phyloP scores from a whole-genome alignment of 1,140 invertebrate species.

The Megalopta genalis region DNA sequence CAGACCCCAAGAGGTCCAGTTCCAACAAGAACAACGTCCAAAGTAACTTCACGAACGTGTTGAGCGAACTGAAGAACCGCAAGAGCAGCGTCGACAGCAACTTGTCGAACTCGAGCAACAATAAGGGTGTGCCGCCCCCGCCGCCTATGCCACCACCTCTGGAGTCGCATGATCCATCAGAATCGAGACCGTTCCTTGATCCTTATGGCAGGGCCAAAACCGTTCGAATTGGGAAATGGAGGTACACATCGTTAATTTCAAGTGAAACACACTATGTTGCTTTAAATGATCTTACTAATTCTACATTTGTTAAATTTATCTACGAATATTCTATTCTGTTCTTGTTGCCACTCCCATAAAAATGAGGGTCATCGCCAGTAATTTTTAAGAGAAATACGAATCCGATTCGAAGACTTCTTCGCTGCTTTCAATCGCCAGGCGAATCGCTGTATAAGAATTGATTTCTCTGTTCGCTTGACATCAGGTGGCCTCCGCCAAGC shows the following conservation, averaged over 20 bases:
- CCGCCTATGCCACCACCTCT: conserved; percentile 92
- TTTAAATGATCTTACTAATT: no score
- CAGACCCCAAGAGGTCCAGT: conserved; percentile 69
- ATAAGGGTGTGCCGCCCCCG: conserved; percentile 86
- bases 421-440: no score
- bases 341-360: no score
- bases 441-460: not conserved
- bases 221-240: conserved; percentile 96
- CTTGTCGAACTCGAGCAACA: conserved; percentile 75
- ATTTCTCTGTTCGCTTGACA: not conserved
- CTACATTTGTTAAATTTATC: no score
- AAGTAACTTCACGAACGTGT: conserved; percentile 81
- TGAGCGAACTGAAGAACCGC: conserved; percentile 81
- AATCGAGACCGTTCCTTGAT: conserved; percentile 90
- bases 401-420: no score
- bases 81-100: conserved; percentile 84
- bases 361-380: no score
- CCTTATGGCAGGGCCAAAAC: conserved; percentile 96
- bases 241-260: conserved; percentile 44
- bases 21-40: conserved; percentile 76
- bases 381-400: no score
- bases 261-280: no score
- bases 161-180: conserved; percentile 88
- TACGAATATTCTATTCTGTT: no score
- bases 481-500: conserved; percentile 94